phyloP scores from a whole-genome alignment of 1,140 invertebrate genomes.

The Hesperophylax magnus region DNA sequence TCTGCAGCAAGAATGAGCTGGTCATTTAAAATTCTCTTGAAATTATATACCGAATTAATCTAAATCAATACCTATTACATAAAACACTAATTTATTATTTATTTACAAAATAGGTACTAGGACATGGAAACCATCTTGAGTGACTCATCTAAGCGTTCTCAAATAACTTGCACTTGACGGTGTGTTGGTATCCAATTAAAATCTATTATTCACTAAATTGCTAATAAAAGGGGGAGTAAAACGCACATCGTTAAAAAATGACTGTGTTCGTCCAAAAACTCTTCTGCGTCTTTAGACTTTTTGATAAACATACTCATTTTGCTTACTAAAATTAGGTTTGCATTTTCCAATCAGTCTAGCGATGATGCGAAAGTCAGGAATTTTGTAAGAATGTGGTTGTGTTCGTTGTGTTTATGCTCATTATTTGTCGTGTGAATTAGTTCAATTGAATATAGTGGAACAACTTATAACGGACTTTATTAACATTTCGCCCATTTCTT shows the following conservation, averaged over 20 bases:
- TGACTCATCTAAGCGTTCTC: not conserved
- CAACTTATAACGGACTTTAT: slow-evolving; percentile 43
- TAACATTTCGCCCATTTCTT: slow-evolving; percentile 1
- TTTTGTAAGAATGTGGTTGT: slow-evolving; percentile 46
- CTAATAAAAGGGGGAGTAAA: slow-evolving; percentile 11
- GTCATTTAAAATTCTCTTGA: too few species aligned
- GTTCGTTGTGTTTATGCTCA: slow-evolving; percentile 39
- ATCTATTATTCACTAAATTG: not conserved
- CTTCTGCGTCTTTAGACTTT: not conserved
- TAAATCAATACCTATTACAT: too few species aligned
- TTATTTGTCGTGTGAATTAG: slow-evolving; percentile 50
- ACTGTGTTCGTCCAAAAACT: not conserved
- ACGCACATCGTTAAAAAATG: not conserved
- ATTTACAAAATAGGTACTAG: too few species aligned
- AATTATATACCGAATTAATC: too few species aligned
- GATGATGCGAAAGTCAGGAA: slow-evolving; percentile 51
- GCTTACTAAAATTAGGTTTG: not conserved
- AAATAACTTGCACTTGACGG: not conserved
- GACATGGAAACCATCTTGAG: not conserved
- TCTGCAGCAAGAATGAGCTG: too few species aligned
- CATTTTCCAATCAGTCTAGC: slow-evolving; percentile 7
- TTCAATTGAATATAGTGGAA: slow-evolving; percentile 33
- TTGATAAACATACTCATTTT: not conserved
- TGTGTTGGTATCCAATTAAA: not conserved
- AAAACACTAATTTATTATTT: too few species aligned